Conservation (phyloP, 2,797 vertebrate species). For the Philypnodon macrostomus region DNA sequence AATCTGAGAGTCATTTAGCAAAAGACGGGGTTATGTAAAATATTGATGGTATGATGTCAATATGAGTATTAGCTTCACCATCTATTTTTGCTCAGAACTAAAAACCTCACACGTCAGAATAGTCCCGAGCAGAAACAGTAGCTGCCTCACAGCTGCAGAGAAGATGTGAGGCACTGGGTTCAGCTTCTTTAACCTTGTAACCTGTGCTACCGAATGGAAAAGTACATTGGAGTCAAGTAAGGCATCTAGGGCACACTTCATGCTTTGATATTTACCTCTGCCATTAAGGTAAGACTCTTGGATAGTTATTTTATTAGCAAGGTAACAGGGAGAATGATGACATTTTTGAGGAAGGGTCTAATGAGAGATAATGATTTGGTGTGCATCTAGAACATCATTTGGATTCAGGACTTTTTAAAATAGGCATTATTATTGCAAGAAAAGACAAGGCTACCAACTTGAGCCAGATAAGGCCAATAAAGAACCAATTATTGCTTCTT, state of each 20-base stretch:
- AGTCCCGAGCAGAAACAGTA: not conserved
- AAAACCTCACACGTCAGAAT: constrained; percentile 4
- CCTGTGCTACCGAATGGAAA: not conserved
- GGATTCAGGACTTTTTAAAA: no score
- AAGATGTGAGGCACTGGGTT: not conserved
- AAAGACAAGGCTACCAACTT: no score
- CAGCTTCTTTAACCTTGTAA: constrained; percentile 6
- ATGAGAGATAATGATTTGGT: no score
- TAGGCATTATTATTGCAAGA: no score
- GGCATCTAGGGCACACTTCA: not conserved
- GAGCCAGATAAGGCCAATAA: no score
- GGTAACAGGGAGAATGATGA: not conserved
- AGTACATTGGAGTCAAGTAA: not conserved
- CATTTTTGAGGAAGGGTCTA: no score
- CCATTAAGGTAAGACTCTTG: not conserved
- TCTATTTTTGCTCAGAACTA: constrained; percentile 5
- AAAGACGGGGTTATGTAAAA: constrained; percentile 2
- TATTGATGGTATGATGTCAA: constrained; percentile 11
- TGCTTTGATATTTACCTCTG: no score
- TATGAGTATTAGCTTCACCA: constrained; percentile 6
- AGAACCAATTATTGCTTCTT: no score
- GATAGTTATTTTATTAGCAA: no score
- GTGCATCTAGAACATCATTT: no score
- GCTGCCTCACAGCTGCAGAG: constrained; percentile 6
- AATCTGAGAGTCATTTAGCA: not conserved